phyloP scores from a whole-genome alignment of 2,797 vertebrate genomes.

The Syngnathus rostellatus region DNA sequence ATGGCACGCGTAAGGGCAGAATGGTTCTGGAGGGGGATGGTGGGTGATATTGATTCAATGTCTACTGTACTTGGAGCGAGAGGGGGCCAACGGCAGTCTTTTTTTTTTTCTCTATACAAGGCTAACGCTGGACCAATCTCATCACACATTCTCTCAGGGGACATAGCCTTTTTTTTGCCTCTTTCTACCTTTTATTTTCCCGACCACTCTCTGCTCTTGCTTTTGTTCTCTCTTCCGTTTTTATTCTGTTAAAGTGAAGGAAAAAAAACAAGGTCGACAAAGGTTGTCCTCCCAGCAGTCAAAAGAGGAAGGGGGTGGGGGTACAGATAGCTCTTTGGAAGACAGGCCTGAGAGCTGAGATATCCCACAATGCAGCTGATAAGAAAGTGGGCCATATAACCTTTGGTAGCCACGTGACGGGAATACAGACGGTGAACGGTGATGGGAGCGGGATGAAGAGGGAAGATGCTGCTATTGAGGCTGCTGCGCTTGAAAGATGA shows the following conservation, averaged over 20 bases:
- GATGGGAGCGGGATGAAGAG: slow-evolving; percentile 51
- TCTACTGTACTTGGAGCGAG: slow-evolving; percentile 60
- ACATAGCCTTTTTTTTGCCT: slow-evolving; percentile 32
- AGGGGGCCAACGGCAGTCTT: slow-evolving; percentile 53
- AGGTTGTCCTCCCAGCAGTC: slow-evolving; percentile 61
- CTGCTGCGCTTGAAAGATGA: slow-evolving; percentile 57
- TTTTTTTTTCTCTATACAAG: slow-evolving; percentile 42
- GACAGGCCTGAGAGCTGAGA: slow-evolving; percentile 58
- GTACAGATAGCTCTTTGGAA: slow-evolving; percentile 62
- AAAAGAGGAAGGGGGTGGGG: slow-evolving; percentile 47
- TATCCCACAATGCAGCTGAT: slow-evolving; percentile 82
- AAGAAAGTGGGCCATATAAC: slow-evolving; percentile 72
- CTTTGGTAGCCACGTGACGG: slow-evolving; percentile 66
- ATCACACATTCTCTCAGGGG: slow-evolving; percentile 61
- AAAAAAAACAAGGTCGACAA: slow-evolving; percentile 64
- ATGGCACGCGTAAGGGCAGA: slow-evolving; percentile 37
- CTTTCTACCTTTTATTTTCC: slow-evolving; percentile 32
- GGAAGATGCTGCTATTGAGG: slow-evolving; percentile 33
- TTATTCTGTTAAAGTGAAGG: slow-evolving; percentile 59
- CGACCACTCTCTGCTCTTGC: slow-evolving; percentile 40
- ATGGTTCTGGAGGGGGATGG: slow-evolving; percentile 42
- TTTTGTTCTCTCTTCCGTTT: slow-evolving; percentile 62
- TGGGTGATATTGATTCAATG: slow-evolving; percentile 62
- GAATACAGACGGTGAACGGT: slow-evolving; percentile 64
- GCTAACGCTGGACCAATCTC: slow-evolving; percentile 64